Evolutionary conservation across 92 coral and sea anemone genomes (phyloP).

Genomic region (Umimayanthus chanpuru): DNA sequence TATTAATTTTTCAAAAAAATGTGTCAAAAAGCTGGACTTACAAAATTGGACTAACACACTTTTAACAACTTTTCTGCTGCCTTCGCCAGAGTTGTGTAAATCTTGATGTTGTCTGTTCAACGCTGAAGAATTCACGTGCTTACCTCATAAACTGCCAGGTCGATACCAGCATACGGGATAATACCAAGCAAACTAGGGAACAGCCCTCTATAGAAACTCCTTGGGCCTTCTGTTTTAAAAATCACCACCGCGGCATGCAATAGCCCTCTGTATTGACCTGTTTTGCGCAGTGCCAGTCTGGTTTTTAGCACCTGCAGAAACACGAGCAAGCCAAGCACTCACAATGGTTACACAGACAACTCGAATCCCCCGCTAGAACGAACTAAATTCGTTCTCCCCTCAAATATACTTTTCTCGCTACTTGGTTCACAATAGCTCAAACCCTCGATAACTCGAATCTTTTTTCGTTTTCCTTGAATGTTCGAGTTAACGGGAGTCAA

Average conservation of each 20-base stretch:
- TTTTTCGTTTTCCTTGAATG: no score
- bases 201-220: conserved; percentile 94
- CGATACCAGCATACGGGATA: conserved; percentile 98
- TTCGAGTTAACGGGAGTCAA: no score
- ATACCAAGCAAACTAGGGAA: conserved; percentile 94
- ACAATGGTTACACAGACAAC: background rate
- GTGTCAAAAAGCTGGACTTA: no score
- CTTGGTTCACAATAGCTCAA: no score
- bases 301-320: conserved; percentile 79
- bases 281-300: conserved; percentile 90
- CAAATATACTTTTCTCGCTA: no score
- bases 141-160: conserved; percentile 96
- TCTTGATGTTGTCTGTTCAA: background rate
- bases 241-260: conserved; percentile 82
- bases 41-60: no score
- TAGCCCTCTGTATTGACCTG: conserved; percentile 92
- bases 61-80: no score
- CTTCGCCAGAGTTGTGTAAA: background rate
- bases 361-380: no score
- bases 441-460: background rate
- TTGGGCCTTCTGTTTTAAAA: conserved; percentile 78
- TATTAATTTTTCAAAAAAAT: no score
- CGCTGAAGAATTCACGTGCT: background rate
- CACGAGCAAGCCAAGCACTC: background rate
- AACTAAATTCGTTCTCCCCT: no score